These are phyloP conservation scores for Eutolmus rufibarbis DNA, from an alignment of 2,888 invertebrate genomes.

Conservation along the genomic window DNA sequence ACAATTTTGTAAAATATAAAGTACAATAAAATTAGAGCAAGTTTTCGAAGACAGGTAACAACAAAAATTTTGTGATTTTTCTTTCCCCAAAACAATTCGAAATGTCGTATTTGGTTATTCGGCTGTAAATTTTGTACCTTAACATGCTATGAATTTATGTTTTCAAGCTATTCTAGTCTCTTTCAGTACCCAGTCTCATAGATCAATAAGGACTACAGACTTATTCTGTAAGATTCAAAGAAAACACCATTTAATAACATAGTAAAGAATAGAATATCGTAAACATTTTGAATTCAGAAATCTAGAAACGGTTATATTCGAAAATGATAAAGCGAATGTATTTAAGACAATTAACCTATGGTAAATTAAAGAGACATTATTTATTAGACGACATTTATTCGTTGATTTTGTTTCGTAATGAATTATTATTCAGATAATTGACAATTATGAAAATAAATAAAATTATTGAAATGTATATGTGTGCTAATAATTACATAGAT, in stretches of 20 bases:
- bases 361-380: constrained; percentile 11
- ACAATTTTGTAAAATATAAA: constrained; percentile 16
- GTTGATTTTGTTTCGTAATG: constrained; percentile 18
- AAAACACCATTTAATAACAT: constrained; percentile 27
- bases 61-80: background rate
- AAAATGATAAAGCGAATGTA: constrained; percentile 29
- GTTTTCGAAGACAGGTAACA: background rate
- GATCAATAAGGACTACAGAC: constrained; percentile 3
- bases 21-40: constrained; percentile 9
- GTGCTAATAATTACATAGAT: constrained; percentile 24
- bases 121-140: background rate
- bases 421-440: constrained; percentile 22
- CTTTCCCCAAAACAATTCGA: background rate
- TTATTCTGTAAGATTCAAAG: constrained; percentile 5
- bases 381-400: constrained; percentile 1
- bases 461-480: constrained; percentile 30
- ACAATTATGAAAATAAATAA: constrained; percentile 24
- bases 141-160: background rate
- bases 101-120: background rate
- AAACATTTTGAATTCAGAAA: constrained; percentile 19
- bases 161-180: background rate
- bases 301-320: constrained; percentile 25
- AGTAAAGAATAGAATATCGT: constrained; percentile 24
- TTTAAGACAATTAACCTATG: constrained; percentile 14
- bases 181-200: background rate